Conservation (phyloP, 2,888 invertebrate species). For the Teleogryllus oceanicus region DNA sequence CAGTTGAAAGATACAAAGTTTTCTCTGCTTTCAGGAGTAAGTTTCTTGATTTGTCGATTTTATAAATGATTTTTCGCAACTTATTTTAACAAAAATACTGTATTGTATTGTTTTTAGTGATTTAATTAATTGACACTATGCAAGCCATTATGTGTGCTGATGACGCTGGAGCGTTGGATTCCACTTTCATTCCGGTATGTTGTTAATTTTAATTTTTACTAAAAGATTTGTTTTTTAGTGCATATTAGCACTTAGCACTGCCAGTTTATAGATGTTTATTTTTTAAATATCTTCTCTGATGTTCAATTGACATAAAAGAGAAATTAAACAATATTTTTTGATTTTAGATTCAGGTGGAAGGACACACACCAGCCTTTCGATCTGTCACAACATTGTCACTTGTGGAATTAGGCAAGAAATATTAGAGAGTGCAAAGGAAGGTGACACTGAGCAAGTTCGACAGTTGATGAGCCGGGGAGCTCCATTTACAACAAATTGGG, state of each 20-base stretch:
- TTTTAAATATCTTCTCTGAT: too few relatives aligned
- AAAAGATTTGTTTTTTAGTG: too few relatives aligned
- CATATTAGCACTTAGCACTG: too few relatives aligned
- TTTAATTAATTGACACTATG: conserved; percentile 29
- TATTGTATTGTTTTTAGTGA: conserved; percentile 18
- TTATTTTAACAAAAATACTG: not conserved
- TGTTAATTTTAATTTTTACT: not conserved
- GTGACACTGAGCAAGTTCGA: conserved; percentile 71
- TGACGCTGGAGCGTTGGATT: conserved; percentile 46
- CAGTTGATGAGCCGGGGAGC: conserved; percentile 80
- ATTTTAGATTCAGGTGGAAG: not conserved
- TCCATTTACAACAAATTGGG: conserved; percentile 91
- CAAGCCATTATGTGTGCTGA: conserved; percentile 45
- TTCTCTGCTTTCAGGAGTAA: not conserved
- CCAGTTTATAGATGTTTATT: too few relatives aligned
- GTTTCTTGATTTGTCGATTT: not conserved
- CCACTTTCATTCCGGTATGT: conserved; percentile 51
- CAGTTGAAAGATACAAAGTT: not conserved
- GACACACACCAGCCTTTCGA: not conserved
- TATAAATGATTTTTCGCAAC: not conserved
- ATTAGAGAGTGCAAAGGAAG: conserved; percentile 73
- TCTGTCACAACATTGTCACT: conserved; percentile 47
- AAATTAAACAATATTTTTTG: too few relatives aligned
- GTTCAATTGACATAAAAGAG: not conserved
- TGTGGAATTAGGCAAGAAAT: conserved; percentile 81